Percentiles rank a stretch among this genome's conserved stretches.
Evolutionary conservation across 2,113 vertebrate species (phyloP).

Genomic region (human): GRCh38 chr5:113172501-113173000

Average conservation of each 20-base stretch:
- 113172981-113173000: slow-evolving; percentile 15
- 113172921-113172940: background rate
- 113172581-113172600: background rate
- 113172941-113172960: background rate
- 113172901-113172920: slow-evolving; percentile 36
- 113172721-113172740: background rate
- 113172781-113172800: background rate
- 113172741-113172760: background rate
- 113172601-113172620: background rate
- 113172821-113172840: background rate
- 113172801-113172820: background rate
- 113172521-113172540: background rate
- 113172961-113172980: slow-evolving; percentile 20
- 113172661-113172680: background rate
- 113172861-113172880: background rate
- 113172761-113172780: background rate
- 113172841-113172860: background rate
- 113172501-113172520: background rate
- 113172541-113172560: background rate
- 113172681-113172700: background rate
- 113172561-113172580: background rate
- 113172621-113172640: background rate
- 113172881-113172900: slow-evolving; percentile 11
- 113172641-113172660: background rate
- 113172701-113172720: background rate